Conservation (phyloP, 2,888 invertebrate species). For the Eugnorisma glareosa region DNA sequence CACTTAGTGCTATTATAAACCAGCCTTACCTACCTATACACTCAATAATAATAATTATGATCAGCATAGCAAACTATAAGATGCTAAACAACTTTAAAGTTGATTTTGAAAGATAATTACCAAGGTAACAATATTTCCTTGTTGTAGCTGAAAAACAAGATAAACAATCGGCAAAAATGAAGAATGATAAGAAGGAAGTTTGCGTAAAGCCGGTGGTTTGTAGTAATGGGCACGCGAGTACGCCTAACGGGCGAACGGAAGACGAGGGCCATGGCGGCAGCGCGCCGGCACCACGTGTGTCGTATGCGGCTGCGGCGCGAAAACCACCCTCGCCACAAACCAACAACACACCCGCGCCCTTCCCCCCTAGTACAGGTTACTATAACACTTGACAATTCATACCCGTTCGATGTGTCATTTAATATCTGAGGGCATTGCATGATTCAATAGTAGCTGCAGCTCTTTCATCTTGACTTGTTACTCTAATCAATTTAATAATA, state of each 20-base stretch:
- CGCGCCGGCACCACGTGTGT: conserved; percentile 79
- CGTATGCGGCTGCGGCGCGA: conserved; percentile 87
- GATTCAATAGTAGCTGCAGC: conserved; percentile 28
- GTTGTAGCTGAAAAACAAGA: conserved; percentile 85
- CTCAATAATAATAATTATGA: conserved; percentile 37
- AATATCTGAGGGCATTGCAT: conserved; percentile 64
- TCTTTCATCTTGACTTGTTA: conserved; percentile 17
- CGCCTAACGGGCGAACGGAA: conserved; percentile 86
- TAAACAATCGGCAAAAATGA: conserved; percentile 84
- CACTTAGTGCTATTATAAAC: conserved; percentile 30
- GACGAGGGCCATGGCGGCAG: conserved; percentile 85
- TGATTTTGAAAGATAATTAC: conserved; percentile 45
- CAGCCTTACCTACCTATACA: background rate
- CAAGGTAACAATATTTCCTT: conserved; percentile 70
- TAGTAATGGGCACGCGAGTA: conserved; percentile 86
- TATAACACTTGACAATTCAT: conserved; percentile 65
- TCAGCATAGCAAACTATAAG: conserved; percentile 27
- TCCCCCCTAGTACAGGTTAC: conserved; percentile 83
- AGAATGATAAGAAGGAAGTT: conserved; percentile 85
- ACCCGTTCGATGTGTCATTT: conserved; percentile 54
- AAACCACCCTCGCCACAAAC: conserved; percentile 85
- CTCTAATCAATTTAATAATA: conserved; percentile 36
- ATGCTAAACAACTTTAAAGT: conserved; percentile 40
- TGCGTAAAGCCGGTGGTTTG: conserved; percentile 78
- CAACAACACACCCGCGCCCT: conserved; percentile 80